Evolutionary conservation across 2,113 vertebrate species (phyloP).

Genomic region (Petrocephalus microphthalmus): DNA sequence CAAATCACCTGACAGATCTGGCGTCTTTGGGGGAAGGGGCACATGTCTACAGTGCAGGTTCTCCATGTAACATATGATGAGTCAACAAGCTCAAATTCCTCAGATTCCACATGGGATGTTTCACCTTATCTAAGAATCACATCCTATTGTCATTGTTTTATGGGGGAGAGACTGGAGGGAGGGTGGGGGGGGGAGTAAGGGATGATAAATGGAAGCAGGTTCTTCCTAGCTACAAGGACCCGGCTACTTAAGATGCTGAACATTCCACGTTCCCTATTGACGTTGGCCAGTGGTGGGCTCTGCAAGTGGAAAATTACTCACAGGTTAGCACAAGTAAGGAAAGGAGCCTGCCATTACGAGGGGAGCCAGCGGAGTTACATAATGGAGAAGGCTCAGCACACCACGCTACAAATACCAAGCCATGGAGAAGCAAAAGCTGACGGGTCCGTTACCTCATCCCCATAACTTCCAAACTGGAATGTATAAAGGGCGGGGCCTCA

Average conservation of each 20-base stretch:
- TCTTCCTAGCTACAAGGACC: conserved; percentile 14
- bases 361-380: conserved; percentile 25
- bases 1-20: neutral
- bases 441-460: neutral
- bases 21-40: neutral
- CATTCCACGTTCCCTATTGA: conserved; percentile 39
- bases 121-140: neutral
- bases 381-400: conserved; percentile 25
- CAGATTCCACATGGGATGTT: neutral
- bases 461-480: neutral
- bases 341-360: conserved; percentile 6
- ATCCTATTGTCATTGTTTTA: neutral
- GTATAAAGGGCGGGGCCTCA: neutral
- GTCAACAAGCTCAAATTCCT: neutral
- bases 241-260: conserved; percentile 33
- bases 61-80: neutral
- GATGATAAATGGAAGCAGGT: neutral
- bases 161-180: neutral
- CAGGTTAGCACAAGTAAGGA: conserved; percentile 40
- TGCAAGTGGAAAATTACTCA: conserved; percentile 38
- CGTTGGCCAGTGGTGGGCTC: conserved; percentile 27
- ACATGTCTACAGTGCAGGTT: neutral
- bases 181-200: neutral
- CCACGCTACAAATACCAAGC: conserved; percentile 11
- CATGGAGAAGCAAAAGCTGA: conserved; percentile 10